Evolutionary conservation across 1,140 invertebrate genomes (phyloP).

Genomic region (Aphaenogaster ashmeadi): DNA sequence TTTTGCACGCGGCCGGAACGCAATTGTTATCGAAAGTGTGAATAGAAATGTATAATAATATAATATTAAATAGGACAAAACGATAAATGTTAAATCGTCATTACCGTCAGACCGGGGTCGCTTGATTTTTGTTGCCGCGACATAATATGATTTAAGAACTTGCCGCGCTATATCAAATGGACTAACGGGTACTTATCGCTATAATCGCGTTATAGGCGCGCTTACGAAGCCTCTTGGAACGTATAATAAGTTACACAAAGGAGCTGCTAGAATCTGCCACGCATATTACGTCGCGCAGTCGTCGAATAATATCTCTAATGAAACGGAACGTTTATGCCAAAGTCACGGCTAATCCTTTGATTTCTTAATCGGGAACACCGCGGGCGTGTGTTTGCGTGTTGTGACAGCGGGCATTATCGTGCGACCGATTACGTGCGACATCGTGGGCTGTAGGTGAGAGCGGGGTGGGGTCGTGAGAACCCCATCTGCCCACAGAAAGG

Average conservation of each 20-base stretch:
- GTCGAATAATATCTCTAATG: constrained; percentile 43
- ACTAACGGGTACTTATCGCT: constrained; percentile 16
- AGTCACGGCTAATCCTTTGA: constrained; percentile 71
- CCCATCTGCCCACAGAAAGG: constrained; percentile 81
- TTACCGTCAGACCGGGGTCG: background rate
- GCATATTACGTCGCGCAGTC: background rate
- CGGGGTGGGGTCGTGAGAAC: constrained; percentile 82
- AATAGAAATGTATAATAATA: constrained; percentile 1
- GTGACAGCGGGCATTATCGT: constrained; percentile 76
- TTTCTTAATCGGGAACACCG: constrained; percentile 69
- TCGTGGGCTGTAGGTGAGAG: constrained; percentile 59
- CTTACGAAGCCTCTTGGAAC: constrained; percentile 29
- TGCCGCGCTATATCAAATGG: background rate
- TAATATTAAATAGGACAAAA: background rate
- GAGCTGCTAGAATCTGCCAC: background rate
- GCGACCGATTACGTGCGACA: constrained; percentile 78
- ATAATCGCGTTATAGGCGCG: constrained; percentile 41
- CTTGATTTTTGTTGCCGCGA: background rate
- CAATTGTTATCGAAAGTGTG: constrained; percentile 1
- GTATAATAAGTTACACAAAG: constrained; percentile 40
- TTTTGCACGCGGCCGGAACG: background rate
- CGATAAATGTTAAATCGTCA: constrained; percentile 7
- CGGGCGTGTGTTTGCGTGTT: constrained; percentile 74
- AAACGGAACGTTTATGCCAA: constrained; percentile 47
- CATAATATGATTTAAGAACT: constrained; percentile 19